Evolutionary conservation across 37 sponge, comb jelly and placozoan species (phyloP), one percentile per base, ranked within the genome.

Genomic region (Amphimedon queenslandica): DNA sequence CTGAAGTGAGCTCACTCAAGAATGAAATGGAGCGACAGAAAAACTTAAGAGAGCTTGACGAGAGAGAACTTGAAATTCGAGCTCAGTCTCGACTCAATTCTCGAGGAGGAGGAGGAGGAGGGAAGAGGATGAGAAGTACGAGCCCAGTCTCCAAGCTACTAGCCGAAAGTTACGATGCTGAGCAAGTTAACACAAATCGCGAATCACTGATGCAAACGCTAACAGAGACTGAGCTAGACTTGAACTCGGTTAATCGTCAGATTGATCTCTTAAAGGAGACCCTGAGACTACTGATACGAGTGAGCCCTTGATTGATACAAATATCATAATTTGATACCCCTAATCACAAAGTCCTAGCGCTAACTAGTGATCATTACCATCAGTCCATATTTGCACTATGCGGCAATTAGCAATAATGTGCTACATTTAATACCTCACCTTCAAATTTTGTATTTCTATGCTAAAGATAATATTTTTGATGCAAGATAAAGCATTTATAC

Each of bases 1-100:
- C 71, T 58, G 90, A 89, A 58, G 80, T 89, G 29, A 85, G 63
- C n/a, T 29, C 28, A 8, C 85, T 89, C 30, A 89, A 73, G 38
- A 40, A 72, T 68, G 79, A 84, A 73, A 76, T 89, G 21, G 61
- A 60, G 5, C 28, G 8, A n/a, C 61, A 60, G 28, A 13, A 25
- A 6, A 25, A 5, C 5, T n/a, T 60, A 6, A 60, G 28, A 60
- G 61, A 60, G 21, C 28, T 60, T 6, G 61, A 60, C 23, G 27
- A n/a, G 8, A 63, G 13, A n/a, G 63, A n/a, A 29, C 40, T 16
- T 61, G 63, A 60, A 40, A 27, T 25, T 16, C 4, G 30, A 40
- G 4, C 47, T 29, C 4, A 4, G 38, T 5, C 4, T 29, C 4
- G 67, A 38, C 37, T 66, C 67, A 4, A 38, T 66, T 16, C 8